Evolutionary conservation across 2,888 invertebrate genomes (phyloP).

Genomic region (Cinara cedri): DNA sequence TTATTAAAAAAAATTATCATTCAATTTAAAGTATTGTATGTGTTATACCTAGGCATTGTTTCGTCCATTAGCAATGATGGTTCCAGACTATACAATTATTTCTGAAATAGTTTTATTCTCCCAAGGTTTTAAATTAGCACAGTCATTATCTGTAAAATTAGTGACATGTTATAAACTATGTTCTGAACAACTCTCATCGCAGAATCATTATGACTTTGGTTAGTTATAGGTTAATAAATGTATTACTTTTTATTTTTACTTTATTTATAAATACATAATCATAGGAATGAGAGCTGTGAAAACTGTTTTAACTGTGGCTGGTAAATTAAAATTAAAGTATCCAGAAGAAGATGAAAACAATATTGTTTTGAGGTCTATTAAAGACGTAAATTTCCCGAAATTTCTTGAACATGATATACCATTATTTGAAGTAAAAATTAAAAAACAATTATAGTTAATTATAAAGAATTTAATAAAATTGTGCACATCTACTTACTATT

Average conservation of each 20-base stretch:
- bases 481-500: background rate
- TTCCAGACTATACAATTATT: conserved; percentile 93
- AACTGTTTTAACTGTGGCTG: conserved; percentile 89
- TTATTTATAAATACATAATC: background rate
- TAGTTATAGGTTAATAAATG: background rate
- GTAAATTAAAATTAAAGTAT: conserved; percentile 86
- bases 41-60: conserved; percentile 74
- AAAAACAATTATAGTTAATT: background rate
- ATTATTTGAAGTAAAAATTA: conserved; percentile 73
- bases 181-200: conserved; percentile 47
- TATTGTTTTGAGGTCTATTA: conserved; percentile 85
- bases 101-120: conserved; percentile 94
- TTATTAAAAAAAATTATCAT: background rate
- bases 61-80: conserved; percentile 97
- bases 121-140: conserved; percentile 85
- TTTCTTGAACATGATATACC: conserved; percentile 88
- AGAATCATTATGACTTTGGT: conserved; percentile 52
- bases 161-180: conserved; percentile 46
- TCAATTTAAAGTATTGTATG: background rate
- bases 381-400: conserved; percentile 93
- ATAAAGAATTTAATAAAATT: background rate
- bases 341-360: conserved; percentile 87
- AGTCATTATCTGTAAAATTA: conserved; percentile 88
- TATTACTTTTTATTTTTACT: background rate
- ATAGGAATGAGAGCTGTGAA: conserved; percentile 92